Base-by-base conservation (phyloP, 2,888 invertebrate species). In the Xestobium rufovillosum region DNA sequence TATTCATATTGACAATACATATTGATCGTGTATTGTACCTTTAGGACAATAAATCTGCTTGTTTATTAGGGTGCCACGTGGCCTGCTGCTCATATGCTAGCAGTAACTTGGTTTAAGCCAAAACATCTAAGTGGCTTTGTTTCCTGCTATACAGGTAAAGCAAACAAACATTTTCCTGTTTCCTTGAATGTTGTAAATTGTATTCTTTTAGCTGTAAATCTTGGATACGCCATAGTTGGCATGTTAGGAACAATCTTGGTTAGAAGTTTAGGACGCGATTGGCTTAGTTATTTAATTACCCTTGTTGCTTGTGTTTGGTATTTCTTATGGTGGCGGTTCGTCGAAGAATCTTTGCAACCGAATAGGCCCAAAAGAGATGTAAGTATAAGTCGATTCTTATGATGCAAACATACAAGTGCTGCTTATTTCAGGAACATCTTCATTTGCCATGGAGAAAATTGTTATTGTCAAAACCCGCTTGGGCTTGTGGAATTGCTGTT, bases 31-130 rank as follows among this genome's bases (percentile, higher is more conserved):
- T n/a, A n/a, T n/a, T n/a, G n/a, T n/a, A n/a, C n/a, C n/a, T n/a
- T n/a, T n/a, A n/a, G n/a, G n/a, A n/a, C n/a, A n/a, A n/a, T n/a
- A n/a, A n/a, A n/a, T n/a, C n/a, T n/a, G n/a, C n/a, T n/a, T 19
- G 6, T 19, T 47, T 48, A 56, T 37, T 36, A 73, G 73, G 73
- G 72, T 26, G 72, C 72, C 9, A 72, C 71, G 8, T 73, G 73
- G 72, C 73, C 74, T 11, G 73, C 72, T 9, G 72, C 73, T 32
- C 74, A 74, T 45, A 72, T 72, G 70, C 55, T 74, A 13, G 74
- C 73, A 41, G 72, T 72, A 45, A 72, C 72, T 15, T 74, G 74
- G 74, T 72, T 73, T 45, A 70, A 72, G 53, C 70, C 71, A 23
- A 70, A 68, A 40, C 67, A 72, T 48, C 59, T 72, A 39, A 72